A percentile compares a stretch with the other conserved stretches of the same genome.
Evolutionary conservation across 2,797 vertebrate species (phyloP).

Genomic region (Selene dorsalis): DNA sequence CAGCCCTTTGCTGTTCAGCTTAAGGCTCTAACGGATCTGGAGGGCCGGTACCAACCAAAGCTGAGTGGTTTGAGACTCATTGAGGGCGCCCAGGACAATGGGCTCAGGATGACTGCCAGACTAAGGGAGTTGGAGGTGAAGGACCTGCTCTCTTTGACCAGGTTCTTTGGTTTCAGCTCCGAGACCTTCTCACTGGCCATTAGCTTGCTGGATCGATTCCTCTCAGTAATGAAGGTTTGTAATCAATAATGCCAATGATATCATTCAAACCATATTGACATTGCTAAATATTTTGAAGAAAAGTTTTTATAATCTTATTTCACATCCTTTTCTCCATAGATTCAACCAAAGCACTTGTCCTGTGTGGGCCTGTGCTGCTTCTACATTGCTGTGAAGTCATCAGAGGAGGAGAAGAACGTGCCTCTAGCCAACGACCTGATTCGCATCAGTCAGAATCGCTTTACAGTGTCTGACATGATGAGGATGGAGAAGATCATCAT

Average conservation of each 20-base stretch:
- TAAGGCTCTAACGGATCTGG: conserved; percentile 88
- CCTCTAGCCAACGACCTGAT: conserved; percentile 94
- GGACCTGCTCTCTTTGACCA: conserved; percentile 93
- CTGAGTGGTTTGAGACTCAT: conserved; percentile 90
- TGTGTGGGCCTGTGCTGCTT: conserved; percentile 97
- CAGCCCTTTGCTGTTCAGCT: conserved; percentile 87
- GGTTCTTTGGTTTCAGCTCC: conserved; percentile 93
- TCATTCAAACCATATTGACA: not conserved
- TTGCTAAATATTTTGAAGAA: not conserved
- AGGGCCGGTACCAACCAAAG: conserved; percentile 91
- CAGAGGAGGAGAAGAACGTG: conserved; percentile 93
- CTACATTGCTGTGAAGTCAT: conserved; percentile 92
- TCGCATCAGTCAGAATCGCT: conserved; percentile 95
- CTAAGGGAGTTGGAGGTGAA: conserved; percentile 94
- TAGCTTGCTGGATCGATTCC: conserved; percentile 93
- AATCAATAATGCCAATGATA: not conserved
- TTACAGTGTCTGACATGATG: conserved; percentile 96
- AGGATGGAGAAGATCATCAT: conserved; percentile 97
- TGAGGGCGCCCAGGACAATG: conserved; percentile 91
- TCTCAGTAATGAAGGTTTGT: conserved; percentile 95
- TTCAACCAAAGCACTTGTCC: conserved; percentile 95
- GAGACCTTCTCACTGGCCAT: conserved; percentile 94
- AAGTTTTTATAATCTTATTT: not conserved
- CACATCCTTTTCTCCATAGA: conserved; percentile 78
- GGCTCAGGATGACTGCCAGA: conserved; percentile 91